These are phyloP conservation scores for Drosophila vallismaia DNA, from an alignment of 2,888 invertebrate genomes.

Conservation along the genomic window DNA sequence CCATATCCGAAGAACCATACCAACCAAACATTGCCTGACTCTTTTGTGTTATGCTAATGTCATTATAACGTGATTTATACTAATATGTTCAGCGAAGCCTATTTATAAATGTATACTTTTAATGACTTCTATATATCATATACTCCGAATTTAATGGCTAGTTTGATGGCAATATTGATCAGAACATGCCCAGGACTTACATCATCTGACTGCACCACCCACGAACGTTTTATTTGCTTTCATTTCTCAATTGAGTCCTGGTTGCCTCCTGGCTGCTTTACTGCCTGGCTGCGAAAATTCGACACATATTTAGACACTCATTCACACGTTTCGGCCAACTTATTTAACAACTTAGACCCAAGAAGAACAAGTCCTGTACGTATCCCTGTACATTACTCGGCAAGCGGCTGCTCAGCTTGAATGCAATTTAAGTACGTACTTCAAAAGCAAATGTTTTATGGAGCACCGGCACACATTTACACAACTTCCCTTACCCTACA, in stretches of 20 bases:
- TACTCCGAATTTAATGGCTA: conserved; percentile 52
- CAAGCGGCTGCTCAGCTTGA: conserved; percentile 64
- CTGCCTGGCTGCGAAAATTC: conserved; percentile 40
- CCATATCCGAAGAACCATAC: background rate
- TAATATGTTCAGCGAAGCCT: conserved; percentile 47
- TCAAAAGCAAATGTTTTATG: conserved; percentile 74
- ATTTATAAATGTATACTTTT: conserved; percentile 24
- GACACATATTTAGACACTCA: conserved; percentile 72
- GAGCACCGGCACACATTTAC: conserved; percentile 60
- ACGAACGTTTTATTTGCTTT: conserved; percentile 2
- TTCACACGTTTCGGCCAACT: conserved; percentile 73
- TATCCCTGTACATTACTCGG: conserved; percentile 65
- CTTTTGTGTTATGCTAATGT: conserved; percentile 62
- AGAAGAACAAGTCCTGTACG: conserved; percentile 37
- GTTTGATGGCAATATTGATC: conserved; percentile 19
- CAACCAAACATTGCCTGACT: conserved; percentile 22
- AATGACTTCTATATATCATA: conserved; percentile 43
- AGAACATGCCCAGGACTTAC: conserved; percentile 1
- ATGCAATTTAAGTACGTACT: conserved; percentile 76
- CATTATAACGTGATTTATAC: conserved; percentile 66
- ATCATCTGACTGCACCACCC: conserved; percentile 1
- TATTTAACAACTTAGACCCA: conserved; percentile 66
- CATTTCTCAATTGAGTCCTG: background rate
- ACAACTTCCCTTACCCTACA: conserved; percentile 19
- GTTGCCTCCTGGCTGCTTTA: background rate